phyloP scores from a whole-genome alignment of 2,888 invertebrate genomes.

The Gari tellinella region DNA sequence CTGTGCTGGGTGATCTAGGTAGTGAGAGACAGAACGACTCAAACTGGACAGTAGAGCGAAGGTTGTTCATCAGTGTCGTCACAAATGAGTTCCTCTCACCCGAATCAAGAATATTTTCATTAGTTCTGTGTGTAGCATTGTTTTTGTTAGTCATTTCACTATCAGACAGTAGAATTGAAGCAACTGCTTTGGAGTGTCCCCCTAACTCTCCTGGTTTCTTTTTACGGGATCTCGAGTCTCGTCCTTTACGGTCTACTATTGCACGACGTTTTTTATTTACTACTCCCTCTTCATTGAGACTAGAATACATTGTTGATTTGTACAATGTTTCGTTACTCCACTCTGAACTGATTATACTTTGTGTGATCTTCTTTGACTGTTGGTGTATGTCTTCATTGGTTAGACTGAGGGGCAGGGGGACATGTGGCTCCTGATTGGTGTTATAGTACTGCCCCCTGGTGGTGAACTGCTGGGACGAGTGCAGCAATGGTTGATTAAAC shows the following conservation, averaged over 20 bases:
- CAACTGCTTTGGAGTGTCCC: slow-evolving; percentile 56
- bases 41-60: slow-evolving; percentile 57
- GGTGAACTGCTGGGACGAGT: not conserved
- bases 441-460: not conserved
- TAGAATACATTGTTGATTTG: slow-evolving; percentile 45
- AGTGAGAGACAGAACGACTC: slow-evolving; percentile 61
- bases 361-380: slow-evolving; percentile 55
- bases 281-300: slow-evolving; percentile 24
- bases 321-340: slow-evolving; percentile 48
- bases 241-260: slow-evolving; percentile 7
- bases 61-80: slow-evolving; percentile 54
- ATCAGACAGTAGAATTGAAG: slow-evolving; percentile 47
- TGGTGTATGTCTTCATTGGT: slow-evolving; percentile 53
- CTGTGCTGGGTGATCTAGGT: slow-evolving; percentile 43
- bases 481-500: slow-evolving; percentile 7
- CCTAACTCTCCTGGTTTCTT: slow-evolving; percentile 38
- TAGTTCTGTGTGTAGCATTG: slow-evolving; percentile 1
- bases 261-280: slow-evolving; percentile 23
- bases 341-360: slow-evolving; percentile 37
- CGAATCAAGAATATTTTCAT: slow-evolving; percentile 30
- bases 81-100: slow-evolving; percentile 48
- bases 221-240: slow-evolving; percentile 21
- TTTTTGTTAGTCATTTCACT: slow-evolving; percentile 14
- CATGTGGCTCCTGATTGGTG: no score
- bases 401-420: not conserved